Evolutionary conservation across 1,140 invertebrate species (phyloP), one percentile per base, ranked within the genome.

Genomic region (Agraylea sexmaculata): DNA sequence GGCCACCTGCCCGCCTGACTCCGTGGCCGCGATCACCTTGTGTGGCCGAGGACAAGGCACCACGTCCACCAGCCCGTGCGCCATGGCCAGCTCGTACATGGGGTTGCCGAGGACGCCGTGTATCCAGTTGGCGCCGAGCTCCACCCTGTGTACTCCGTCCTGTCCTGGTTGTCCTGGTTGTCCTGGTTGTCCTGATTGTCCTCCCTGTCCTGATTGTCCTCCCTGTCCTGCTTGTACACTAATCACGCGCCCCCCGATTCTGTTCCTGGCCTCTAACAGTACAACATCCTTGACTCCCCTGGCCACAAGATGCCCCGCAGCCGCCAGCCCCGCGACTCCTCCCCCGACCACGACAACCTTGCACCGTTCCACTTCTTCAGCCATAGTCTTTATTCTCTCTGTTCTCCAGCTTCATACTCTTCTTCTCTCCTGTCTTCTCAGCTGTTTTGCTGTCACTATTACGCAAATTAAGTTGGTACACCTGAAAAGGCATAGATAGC

Each of bases 41-140:
- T 89, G 87, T 17, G 83, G 78, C 63, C 84, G 87, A 15, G 84
- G 83, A 51, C 75, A 69, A 54, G 79, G 79, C 45, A 87, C 74
- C 44, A 89, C 85, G 54, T 86, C 79, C 51, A 89, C 76, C 46
- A 90, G 67, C 52, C 78, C 78, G 62, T 89, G 75, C 11, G 79
- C 73, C 60, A 86, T 80, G 0, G 87, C 87, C 40, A 90, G 64
- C 63, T 91, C 85, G 57, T 89, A 91, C 55, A 83, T 78, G n/a
- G 77, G 77, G 64, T 83, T 84, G 16, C 77, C 76, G 13, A 84
- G 66, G n/a, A 90, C 81, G 15, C 90, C 89, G 62, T 93, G 89
- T 47, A 94, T 91, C 83, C 86, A 93, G 57, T 92, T 92, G 23
- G 88, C 88, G 39, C 89, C 88, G 27, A 92, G 60, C 68, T 93